Evolutionary conservation across 2,888 invertebrate species (phyloP).

Genomic region (Dastarcus helophoroides): DNA sequence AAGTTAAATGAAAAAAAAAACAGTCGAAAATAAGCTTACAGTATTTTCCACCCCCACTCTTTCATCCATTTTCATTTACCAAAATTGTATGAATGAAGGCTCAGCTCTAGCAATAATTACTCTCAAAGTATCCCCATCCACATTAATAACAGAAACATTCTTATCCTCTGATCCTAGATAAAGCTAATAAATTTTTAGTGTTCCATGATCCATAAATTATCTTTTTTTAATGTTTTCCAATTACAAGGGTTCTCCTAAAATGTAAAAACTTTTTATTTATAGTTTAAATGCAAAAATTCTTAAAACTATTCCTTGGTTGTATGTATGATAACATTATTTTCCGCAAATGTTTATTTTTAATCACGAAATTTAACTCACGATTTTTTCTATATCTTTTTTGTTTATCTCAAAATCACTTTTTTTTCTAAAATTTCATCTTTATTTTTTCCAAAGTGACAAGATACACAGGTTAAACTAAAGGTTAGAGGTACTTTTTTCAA

Average conservation of each 20-base stretch:
- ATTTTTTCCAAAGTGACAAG: too few species aligned
- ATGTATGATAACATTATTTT: too few species aligned
- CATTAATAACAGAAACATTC: conserved; percentile 80
- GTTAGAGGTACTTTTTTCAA: too few species aligned
- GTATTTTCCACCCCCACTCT: conserved; percentile 72
- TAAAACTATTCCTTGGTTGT: too few species aligned
- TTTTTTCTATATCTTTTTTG: too few species aligned
- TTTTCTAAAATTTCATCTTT: too few species aligned
- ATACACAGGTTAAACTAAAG: too few species aligned
- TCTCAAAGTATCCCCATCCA: conserved; percentile 89
- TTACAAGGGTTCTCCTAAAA: conserved; percentile 61
- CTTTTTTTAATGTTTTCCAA: conserved; percentile 84
- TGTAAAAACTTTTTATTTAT: background rate
- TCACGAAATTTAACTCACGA: too few species aligned
- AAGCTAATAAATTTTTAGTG: conserved; percentile 75
- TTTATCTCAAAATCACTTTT: too few species aligned
- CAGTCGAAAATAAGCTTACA: conserved; percentile 44
- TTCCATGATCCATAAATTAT: conserved; percentile 93
- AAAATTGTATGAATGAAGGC: conserved; percentile 83
- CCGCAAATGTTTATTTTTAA: too few species aligned
- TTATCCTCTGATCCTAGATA: conserved; percentile 94
- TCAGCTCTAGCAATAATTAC: conserved; percentile 73
- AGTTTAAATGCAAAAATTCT: conserved; percentile 4
- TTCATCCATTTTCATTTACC: conserved; percentile 90
- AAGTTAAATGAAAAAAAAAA: too few species aligned